A percentile compares a stretch with the other conserved stretches of the same genome.
phyloP scores from a whole-genome alignment of 2,113 vertebrate genomes.

The Eubucco bourcierii region DNA sequence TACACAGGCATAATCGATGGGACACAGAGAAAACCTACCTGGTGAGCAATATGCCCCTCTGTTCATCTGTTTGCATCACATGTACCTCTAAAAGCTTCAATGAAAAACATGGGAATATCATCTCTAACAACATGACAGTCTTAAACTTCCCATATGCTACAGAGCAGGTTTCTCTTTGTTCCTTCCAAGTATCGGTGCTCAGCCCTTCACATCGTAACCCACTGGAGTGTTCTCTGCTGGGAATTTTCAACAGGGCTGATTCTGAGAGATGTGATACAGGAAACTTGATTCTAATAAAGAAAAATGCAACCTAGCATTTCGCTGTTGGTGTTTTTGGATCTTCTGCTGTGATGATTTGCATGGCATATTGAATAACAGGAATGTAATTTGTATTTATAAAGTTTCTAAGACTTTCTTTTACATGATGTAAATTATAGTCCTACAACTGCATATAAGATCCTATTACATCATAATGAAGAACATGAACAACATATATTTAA shows the following conservation, averaged over 20 bases:
- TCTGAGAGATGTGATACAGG: background rate
- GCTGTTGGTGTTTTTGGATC: background rate
- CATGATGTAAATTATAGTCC: background rate
- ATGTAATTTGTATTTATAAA: background rate
- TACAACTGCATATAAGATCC: background rate
- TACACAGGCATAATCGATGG: background rate
- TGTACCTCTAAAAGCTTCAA: background rate
- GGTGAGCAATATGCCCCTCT: background rate
- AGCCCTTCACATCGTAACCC: background rate
- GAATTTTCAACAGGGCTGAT: background rate
- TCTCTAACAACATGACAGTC: background rate
- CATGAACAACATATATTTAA: background rate
- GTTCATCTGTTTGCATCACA: background rate
- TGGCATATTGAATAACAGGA: background rate
- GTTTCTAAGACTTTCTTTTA: background rate
- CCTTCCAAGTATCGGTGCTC: background rate
- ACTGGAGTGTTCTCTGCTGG: background rate
- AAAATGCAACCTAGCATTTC: background rate
- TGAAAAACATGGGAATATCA: conserved; percentile 4
- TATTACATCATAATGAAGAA: background rate
- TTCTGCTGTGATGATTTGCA: background rate
- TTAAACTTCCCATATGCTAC: background rate
- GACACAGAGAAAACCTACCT: background rate
- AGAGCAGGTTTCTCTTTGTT: background rate
- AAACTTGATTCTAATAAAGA: background rate